These are phyloP conservation scores for Papilio protenor DNA, from an alignment of 2,888 invertebrate genomes.

Conservation along the genomic window DNA sequence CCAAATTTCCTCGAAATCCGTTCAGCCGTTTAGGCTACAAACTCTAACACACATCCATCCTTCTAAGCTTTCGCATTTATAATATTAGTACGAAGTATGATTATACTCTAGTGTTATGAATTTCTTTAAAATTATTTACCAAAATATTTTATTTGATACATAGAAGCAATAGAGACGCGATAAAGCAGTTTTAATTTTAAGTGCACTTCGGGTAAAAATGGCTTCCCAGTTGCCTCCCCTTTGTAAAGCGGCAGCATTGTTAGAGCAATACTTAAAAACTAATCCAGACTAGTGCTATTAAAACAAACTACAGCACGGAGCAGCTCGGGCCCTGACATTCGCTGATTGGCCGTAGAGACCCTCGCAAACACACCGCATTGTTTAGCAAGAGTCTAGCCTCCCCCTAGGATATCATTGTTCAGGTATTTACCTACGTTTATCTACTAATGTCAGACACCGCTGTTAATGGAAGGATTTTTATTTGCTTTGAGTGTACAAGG, in stretches of 20 bases:
- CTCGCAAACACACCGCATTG: slow-evolving; percentile 52
- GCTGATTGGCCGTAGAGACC: slow-evolving; percentile 71
- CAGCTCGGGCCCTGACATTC: slow-evolving; percentile 58
- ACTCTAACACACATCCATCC: no score
- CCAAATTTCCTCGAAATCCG: no score
- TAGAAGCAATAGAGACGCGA: slow-evolving; percentile 7
- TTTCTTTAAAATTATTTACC: not conserved
- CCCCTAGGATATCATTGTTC: slow-evolving; percentile 55
- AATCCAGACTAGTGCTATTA: slow-evolving; percentile 81
- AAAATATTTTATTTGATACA: not conserved
- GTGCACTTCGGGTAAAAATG: slow-evolving; percentile 60
- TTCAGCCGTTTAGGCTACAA: no score
- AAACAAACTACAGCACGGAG: slow-evolving; percentile 72
- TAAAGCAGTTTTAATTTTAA: slow-evolving; percentile 44
- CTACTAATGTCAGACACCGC: slow-evolving; percentile 36
- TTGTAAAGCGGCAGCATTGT: slow-evolving; percentile 64
- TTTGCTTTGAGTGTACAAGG: slow-evolving; percentile 16
- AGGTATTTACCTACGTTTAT: slow-evolving; percentile 44
- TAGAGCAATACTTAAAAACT: slow-evolving; percentile 76
- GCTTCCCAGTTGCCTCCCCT: slow-evolving; percentile 61
- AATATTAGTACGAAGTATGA: no score
- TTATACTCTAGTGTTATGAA: not conserved
- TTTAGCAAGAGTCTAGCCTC: slow-evolving; percentile 41
- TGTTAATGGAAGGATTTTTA: slow-evolving; percentile 28
- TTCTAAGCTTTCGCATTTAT: no score